Percentiles rank a stretch among this genome's conserved stretches.
Evolutionary conservation across 2,113 vertebrate genomes (phyloP).

Genomic region (Phaethornis superciliosus): DNA sequence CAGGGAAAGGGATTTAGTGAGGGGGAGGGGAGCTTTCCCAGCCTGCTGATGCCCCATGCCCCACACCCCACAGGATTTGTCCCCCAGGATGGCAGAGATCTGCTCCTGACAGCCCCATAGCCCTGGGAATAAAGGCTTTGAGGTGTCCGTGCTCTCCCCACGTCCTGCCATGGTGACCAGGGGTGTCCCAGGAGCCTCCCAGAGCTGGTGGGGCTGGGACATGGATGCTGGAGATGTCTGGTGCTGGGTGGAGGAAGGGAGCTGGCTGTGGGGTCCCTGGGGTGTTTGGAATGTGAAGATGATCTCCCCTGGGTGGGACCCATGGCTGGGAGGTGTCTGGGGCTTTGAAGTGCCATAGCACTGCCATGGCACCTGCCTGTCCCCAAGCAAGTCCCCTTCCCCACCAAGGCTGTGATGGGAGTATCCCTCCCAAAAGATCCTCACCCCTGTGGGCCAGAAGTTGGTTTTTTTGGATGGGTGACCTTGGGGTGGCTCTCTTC

Average conservation of each 20-base stretch:
- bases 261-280: accelerated
- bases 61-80: not conserved
- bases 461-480: not conserved
- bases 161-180: accelerated
- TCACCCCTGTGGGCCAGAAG: not conserved
- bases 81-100: not conserved
- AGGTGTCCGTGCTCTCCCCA: accelerated
- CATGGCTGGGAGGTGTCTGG: not conserved
- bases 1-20: slow-evolving; percentile 34
- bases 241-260: not conserved
- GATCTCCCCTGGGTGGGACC: not conserved
- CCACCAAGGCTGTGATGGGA: accelerated
- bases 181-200: not conserved
- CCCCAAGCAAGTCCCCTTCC: not conserved
- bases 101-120: accelerated
- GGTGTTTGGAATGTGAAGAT: not conserved
- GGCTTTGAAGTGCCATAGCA: not conserved
- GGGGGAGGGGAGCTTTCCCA: slow-evolving; percentile 59
- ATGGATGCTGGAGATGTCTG: not conserved
- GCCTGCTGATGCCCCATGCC: not conserved
- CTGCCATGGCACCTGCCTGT: not conserved
- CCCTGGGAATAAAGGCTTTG: not conserved
- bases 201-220: accelerated
- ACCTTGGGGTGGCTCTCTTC: not conserved
- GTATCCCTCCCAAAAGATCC: accelerated